Base-by-base conservation (phyloP, 1,140 invertebrate genomes). In the Lucilia cuprina region DNA sequence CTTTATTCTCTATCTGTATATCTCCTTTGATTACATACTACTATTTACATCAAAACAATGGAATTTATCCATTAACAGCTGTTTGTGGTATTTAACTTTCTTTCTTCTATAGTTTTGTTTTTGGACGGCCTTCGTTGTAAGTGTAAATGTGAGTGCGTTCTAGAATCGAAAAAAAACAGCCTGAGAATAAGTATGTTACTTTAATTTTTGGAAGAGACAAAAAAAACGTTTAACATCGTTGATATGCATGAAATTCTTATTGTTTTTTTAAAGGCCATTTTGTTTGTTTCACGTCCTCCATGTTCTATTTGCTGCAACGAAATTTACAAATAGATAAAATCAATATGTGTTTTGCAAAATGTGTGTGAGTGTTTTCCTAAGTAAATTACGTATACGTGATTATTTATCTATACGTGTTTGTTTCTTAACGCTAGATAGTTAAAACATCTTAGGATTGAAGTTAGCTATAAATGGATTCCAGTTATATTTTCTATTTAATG, bases 331-430 rank as follows among this genome's bases (percentile, higher is more conserved):
- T 60, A 60, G n/a, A 60, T n/a, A 60, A 14, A 60, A 60, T 60
- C 55, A 60, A 60, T 60, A 60, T 60, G 55, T 17, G n/a, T 60
- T 60, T 60, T 60, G 55, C 8, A 60, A 17, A 70, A 30, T 30
- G 25, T 70, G 19, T 70, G 65, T 70, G 65, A 19, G 5, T 70
- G 65, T 21, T 70, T 70, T 25, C 21, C 19, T 70, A 70, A 70
- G 65, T 70, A 70, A 70, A 70, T 70, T 70, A 70, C 19, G 19
- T 21, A 25, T 70, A 70, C 65, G 65, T 70, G 65, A 70, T 70
- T 21, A 70, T 70, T 70, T 70, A 25, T 70, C n/a, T 70, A 10
- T 21, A 70, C 55, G 55, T 60, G 55, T n/a, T 17, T n/a, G 13
- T 60, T 60, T 7, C 55, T 60, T 60, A 60, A 60, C 55, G 55